Base-by-base conservation (phyloP, 2,113 vertebrate genomes). In the Gnathonemus longibarbis region DNA sequence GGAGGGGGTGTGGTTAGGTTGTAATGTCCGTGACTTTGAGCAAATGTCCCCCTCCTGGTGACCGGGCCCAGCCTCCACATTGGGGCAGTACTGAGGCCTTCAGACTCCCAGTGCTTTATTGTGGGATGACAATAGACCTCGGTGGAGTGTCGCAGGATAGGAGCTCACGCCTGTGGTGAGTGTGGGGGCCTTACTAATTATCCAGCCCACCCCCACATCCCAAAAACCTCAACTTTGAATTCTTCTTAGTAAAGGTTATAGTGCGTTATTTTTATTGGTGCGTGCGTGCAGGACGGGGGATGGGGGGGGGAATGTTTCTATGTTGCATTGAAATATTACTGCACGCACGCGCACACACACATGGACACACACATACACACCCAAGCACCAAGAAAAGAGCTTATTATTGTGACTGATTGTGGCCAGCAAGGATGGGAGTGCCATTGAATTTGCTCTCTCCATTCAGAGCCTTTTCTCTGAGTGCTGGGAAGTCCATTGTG, bases 161-260 rank as follows among this genome's bases (percentile, higher is more conserved):
- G 35, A 42, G 74, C 74, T 80, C 31, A 80, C 4, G 74, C 17
- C 74, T 80, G 74, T 31, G 62, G 96, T 96, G 95, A 95, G 97
- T 97, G 96, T 97, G 96, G 97, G 95, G 92, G 92, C 96, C 95
- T 95, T 97, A 93, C 95, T 97, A 97, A 97, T 95, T 94, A 92
- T 95, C 1, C 42, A 21, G 4, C 56, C 42, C 88, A 53, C 35
- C 10, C 62, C 42, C 56, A 56, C 88, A 15, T 70, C 62, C n/a
- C 10, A 27, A 70, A 70, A 31, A 31, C n/a, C 62, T 31, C 62
- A 70, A 70, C n/a, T 31, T 27, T 31, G 62, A 85, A 49, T 80
- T 42, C 35, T 80, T 42, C 35, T 80, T 17, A 77, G 70, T 89
- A 10, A 74, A 88, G 48, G n/a, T 77, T 35, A 5, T 19, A 77